These are phyloP conservation scores for Drosophila takahashii DNA, from an alignment of 1,140 invertebrate genomes.

Conservation along the genomic window DNA sequence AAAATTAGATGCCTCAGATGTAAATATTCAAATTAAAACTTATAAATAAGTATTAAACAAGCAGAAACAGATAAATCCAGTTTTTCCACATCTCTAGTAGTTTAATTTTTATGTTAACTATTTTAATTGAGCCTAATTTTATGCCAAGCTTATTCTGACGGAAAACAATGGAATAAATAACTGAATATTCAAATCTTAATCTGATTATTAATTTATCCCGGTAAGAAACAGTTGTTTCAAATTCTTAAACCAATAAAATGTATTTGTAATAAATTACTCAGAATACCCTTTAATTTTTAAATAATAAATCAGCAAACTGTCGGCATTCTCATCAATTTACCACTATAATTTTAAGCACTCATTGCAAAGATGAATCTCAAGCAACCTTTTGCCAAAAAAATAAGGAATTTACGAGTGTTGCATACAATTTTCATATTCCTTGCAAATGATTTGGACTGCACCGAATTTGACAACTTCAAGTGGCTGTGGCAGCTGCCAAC, in stretches of 20 bases:
- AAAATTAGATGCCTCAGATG: no score
- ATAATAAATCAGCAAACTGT: not conserved
- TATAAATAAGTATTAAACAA: no score
- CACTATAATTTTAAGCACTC: slow-evolving; percentile 3
- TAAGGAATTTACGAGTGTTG: slow-evolving; percentile 29
- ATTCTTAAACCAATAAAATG: not conserved
- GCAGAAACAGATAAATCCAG: not conserved
- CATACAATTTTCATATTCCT: slow-evolving; percentile 67
- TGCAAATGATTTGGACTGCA: slow-evolving; percentile 72
- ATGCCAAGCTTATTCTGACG: not conserved
- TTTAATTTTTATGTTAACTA: not conserved
- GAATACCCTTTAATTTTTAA: not conserved
- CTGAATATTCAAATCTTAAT: no score
- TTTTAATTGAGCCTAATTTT: not conserved
- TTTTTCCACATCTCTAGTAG: slow-evolving; percentile 15
- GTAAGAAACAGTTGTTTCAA: not conserved
- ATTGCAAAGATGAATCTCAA: slow-evolving; percentile 7
- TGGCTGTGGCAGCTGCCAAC: slow-evolving; percentile 65
- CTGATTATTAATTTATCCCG: no score
- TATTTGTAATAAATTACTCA: no score
- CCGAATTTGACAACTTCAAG: slow-evolving; percentile 77
- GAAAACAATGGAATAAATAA: not conserved
- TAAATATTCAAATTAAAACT: no score
- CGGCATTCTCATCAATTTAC: slow-evolving; percentile 6
- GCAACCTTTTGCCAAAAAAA: slow-evolving; percentile 10